Base-by-base conservation (phyloP, 2,113 vertebrate genomes). In the Myotis davidii region DNA sequence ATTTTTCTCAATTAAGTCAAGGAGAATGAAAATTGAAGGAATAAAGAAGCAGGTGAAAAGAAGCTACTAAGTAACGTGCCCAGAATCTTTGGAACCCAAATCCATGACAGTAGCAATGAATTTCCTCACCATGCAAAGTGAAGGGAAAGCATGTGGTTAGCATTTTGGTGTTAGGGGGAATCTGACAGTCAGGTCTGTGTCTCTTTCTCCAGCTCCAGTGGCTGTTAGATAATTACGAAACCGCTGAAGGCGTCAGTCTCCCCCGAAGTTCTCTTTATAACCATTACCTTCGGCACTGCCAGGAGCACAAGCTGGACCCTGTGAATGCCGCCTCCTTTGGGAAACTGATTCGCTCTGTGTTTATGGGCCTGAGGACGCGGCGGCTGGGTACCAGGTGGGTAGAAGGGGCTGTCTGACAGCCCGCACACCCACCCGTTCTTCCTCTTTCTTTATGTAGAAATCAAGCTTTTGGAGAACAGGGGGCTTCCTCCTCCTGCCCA, bases 171-270 rank as follows among this genome's bases (percentile, higher is more conserved):
- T 48, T 11, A 18, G 5, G 29, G 37, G 12, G 14, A 56, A 13
- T 27, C 7, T 42, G 45, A 87, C 37, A 3, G 21, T n/a, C 2
- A 9, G 3, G 9, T 29, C 14, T 2, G 1, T 87, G 16, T 88
- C 39, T 96, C 87, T 82, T 48, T 91, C 0, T 97, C 69, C 98
- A 99, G 99, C 98, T 99, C 94, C 99, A 99, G 98, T 99, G 99
- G 99, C 98, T 99, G 96, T 96, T 99, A 98, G 99, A 99, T 94
- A 99, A 99, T 97, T 99, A 99, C 0, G 99, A 99, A 98, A 99
- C 99, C 0, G 99, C 99, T 0, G 99, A 99, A 84, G 99, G 99
- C 0, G 99, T 99, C 76, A 99, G 99, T 96, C 98, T 99, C 32
- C 99, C 99, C 52, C 97, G 99, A 20, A 99, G 99, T 97, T 99